A percentile compares a stretch with the other conserved stretches of the same genome.
phyloP scores from a whole-genome alignment of 2,797 vertebrate species.

The Lutjanus argentimaculatus region DNA sequence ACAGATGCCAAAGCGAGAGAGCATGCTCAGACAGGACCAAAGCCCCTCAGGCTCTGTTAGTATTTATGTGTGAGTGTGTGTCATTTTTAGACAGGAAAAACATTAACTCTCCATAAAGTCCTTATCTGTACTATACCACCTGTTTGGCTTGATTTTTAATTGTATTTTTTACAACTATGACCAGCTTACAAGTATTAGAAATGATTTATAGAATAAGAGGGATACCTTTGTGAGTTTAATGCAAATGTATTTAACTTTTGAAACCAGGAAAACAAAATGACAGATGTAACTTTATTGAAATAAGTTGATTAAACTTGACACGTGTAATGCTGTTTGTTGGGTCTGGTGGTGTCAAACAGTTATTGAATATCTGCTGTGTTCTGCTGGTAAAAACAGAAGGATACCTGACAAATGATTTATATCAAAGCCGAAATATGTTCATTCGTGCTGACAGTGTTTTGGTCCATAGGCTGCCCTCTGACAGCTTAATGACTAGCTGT shows the following conservation, averaged over 20 bases:
- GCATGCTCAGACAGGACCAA: conserved; percentile 72
- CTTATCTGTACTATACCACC: conserved; percentile 39
- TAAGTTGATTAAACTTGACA: conserved; percentile 6
- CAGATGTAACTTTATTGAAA: conserved; percentile 1
- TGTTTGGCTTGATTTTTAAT: conserved; percentile 19
- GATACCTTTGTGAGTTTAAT: neutral
- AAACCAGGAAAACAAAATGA: conserved; percentile 1
- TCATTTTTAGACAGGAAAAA: conserved; percentile 69
- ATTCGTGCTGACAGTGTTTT: conserved; percentile 62
- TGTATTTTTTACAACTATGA: neutral
- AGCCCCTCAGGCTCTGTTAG: conserved; percentile 46
- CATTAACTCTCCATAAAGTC: conserved; percentile 59
- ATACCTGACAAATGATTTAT: conserved; percentile 65
- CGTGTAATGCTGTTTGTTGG: conserved; percentile 11
- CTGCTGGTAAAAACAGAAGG: conserved; percentile 36
- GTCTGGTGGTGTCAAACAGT: conserved; percentile 18
- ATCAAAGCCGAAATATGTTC: conserved; percentile 63
- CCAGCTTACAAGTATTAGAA: neutral
- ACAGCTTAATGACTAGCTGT: conserved; percentile 81
- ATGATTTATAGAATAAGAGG: neutral
- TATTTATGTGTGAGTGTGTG: conserved; percentile 49
- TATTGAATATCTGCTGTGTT: conserved; percentile 27
- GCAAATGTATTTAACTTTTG: neutral
- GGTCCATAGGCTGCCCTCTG: conserved; percentile 60
- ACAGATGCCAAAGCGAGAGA: conserved; percentile 46